phyloP scores from a whole-genome alignment of 2,888 invertebrate species.

The Rutpela maculata region DNA sequence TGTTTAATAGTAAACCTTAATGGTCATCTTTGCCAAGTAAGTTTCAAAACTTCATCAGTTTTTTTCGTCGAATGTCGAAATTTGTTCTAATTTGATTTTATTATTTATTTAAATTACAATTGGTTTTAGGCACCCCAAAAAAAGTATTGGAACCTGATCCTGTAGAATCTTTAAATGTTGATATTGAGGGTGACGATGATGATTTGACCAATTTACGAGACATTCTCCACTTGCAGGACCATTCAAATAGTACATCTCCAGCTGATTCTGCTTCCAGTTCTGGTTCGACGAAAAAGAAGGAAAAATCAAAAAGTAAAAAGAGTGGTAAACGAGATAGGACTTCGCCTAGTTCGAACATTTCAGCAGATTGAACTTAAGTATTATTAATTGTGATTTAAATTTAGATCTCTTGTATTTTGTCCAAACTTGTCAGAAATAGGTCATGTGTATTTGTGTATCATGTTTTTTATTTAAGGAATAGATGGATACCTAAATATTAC shows the following conservation, averaged over 20 bases:
- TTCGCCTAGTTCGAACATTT: conserved; percentile 66
- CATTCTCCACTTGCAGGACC: conserved; percentile 67
- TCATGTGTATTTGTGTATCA: conserved; percentile 26
- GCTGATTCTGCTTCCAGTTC: conserved; percentile 67
- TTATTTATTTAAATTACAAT: too few species aligned
- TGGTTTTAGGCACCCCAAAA: conserved; percentile 66
- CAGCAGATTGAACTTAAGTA: conserved; percentile 58
- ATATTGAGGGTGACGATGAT: conserved; percentile 71
- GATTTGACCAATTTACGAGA: conserved; percentile 68
- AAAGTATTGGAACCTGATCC: conserved; percentile 63
- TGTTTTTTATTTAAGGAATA: conserved; percentile 20
- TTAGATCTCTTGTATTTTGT: conserved; percentile 45
- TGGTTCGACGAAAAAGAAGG: conserved; percentile 66
- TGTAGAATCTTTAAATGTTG: conserved; percentile 66
- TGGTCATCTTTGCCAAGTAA: too few species aligned
- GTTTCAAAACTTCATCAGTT: too few species aligned
- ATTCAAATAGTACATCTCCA: conserved; percentile 70
- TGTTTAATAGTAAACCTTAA: too few species aligned
- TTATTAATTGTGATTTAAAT: conserved; percentile 42
- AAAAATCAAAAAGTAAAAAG: conserved; percentile 68
- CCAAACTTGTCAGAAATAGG: conserved; percentile 23
- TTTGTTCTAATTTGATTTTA: too few species aligned
- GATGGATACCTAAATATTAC: conserved; percentile 5
- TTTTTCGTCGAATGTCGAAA: too few species aligned
- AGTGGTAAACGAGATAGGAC: conserved; percentile 66